Evolutionary conservation across 2,797 vertebrate genomes (phyloP).

Genomic region (Anguilla megastoma): DNA sequence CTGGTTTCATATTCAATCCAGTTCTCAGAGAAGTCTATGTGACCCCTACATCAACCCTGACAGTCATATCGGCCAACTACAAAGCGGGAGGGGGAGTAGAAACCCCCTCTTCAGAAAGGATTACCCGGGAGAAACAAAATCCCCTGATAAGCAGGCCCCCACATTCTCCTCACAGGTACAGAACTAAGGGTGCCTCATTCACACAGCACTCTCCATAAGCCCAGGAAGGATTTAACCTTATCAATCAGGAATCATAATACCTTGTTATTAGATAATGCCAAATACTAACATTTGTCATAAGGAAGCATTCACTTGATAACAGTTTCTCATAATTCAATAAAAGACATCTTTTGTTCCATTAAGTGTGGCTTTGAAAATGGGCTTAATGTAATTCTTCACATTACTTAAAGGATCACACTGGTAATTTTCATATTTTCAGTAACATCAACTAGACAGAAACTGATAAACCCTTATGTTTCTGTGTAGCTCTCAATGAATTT

Average conservation of each 20-base stretch:
- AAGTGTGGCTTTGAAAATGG: neutral
- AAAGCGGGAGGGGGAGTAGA: neutral
- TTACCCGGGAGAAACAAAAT: neutral
- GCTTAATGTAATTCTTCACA: neutral
- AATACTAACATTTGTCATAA: neutral
- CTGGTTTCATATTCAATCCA: conserved; percentile 8
- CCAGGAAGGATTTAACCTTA: neutral
- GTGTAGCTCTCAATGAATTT: too few species aligned
- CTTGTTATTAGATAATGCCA: neutral
- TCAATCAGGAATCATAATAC: neutral
- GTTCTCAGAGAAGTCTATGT: neutral
- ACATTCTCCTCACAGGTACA: neutral
- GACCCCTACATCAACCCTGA: neutral
- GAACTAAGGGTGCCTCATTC: neutral
- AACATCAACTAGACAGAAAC: too few species aligned
- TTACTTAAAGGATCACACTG: too few species aligned
- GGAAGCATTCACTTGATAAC: neutral
- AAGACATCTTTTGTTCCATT: neutral
- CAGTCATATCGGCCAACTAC: neutral
- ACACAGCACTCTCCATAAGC: neutral
- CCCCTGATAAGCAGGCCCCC: neutral
- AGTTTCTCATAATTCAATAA: neutral
- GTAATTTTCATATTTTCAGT: too few species aligned
- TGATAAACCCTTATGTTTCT: too few species aligned
- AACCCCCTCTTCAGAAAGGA: neutral